A percentile compares a stretch with the other conserved stretches of the same genome.
phyloP scores from a whole-genome alignment of 2,113 vertebrate species.

The Archilochus colubris region DNA sequence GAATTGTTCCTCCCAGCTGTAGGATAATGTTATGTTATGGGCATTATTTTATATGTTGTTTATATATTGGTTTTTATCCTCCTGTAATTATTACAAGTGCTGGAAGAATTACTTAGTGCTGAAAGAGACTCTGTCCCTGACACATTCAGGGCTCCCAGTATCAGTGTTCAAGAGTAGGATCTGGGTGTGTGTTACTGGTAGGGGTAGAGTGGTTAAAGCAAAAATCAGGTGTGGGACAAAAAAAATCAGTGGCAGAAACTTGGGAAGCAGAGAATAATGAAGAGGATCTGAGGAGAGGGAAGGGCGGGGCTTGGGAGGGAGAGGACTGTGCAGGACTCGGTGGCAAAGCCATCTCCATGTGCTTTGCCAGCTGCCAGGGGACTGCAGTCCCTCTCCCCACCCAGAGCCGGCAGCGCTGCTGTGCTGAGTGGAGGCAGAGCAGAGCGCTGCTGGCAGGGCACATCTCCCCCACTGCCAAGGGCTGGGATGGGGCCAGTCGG shows the following conservation, averaged over 20 bases:
- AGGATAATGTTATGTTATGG: not conserved
- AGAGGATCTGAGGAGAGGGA: not conserved
- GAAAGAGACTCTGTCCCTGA: not conserved
- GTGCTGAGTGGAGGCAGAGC: not conserved
- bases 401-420: too few species aligned
- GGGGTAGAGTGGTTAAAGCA: not conserved
- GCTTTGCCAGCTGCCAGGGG: not conserved
- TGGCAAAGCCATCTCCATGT: fast-evolving
- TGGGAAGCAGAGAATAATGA: not conserved
- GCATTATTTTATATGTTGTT: not conserved
- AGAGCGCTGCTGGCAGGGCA: not conserved
- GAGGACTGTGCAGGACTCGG: fast-evolving
- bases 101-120: not conserved
- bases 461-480: fast-evolving
- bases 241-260: not conserved
- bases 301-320: not conserved
- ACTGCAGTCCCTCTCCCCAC: not conserved
- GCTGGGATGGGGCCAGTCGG: not conserved
- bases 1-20: not conserved
- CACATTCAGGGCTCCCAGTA: not conserved
- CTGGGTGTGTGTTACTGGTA: not conserved
- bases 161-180: not conserved
- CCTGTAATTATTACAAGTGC: not conserved
- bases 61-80: not conserved
- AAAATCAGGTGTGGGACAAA: not conserved